Evolutionary conservation across 1,140 invertebrate genomes (phyloP), one percentile per base, ranked within the genome.

Genomic region (Trichomalopsis sarcophagae): DNA sequence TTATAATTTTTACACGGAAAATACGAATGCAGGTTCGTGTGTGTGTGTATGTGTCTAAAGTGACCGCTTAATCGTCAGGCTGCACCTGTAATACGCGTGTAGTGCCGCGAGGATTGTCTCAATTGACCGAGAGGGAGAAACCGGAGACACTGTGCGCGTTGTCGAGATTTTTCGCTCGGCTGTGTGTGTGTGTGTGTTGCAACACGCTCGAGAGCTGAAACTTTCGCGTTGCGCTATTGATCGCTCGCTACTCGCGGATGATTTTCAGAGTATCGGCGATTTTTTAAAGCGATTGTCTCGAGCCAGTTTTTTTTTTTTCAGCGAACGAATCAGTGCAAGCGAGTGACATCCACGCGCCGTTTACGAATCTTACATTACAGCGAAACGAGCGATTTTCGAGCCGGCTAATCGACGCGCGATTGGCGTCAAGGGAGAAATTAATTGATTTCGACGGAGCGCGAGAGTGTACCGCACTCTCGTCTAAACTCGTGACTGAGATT

Each of bases 61-160:
- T 5, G 44, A n/a, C 11, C 6, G 30, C 4, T 80, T 69, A 68
- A 80, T 68, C 30, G 23, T 44, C 23, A 33, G 44, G 5, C 33
- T 36, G 68, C 27, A 81, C 68, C 69, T 81, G 40, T 50, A 73
- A 2, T 27, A 2, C 9, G 21, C 17, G 78, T 4, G 33, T 30
- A 13, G 17, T 7, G 10, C 11, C 2, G 11, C 3, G 2, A 71
- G 9, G 13, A 75, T 82, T 33, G 47, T 75, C 71, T 75, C 71
- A 62, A 75, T 75, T 75, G 71, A 74, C 79, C 36, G 17, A 81
- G 17, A 81, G 68, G 68, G 30, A 75, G 81, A 82, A 82, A 75
- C 17, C 30, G 47, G 71, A 74, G 50, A 74, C 71, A 50, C 23
- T 73, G 40, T 23, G 68, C 44, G 7, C 80, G 23, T 73, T 50